phyloP scores from a whole-genome alignment of 1,140 invertebrate species.

The Lucilia sericata region DNA sequence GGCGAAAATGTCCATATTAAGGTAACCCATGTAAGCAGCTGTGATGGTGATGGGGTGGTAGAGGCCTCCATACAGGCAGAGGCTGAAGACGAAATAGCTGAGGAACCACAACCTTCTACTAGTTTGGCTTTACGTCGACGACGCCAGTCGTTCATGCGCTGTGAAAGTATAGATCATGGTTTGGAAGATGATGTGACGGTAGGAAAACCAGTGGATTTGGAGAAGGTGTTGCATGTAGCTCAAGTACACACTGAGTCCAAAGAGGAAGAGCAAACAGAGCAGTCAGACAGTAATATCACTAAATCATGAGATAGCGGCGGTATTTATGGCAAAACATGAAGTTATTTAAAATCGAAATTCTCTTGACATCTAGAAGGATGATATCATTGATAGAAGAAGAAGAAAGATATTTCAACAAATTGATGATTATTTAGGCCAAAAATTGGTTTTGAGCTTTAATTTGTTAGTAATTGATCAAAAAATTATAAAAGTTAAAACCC shows the following conservation, averaged over 20 bases:
- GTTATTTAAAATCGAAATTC: neutral
- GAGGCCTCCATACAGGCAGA: neutral
- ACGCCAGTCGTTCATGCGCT: slow-evolving; percentile 52
- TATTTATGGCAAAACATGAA: slow-evolving; percentile 9
- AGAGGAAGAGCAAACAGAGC: neutral
- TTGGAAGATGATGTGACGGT: slow-evolving; percentile 51
- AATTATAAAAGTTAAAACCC: no score
- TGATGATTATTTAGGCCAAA: no score
- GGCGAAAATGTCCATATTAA: slow-evolving; percentile 58
- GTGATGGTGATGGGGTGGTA: neutral
- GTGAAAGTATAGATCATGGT: slow-evolving; percentile 61
- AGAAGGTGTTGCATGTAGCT: slow-evolving; percentile 51
- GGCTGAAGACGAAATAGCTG: neutral
- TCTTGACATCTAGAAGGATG: neutral
- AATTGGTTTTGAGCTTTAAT: no score
- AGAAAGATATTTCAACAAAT: no score
- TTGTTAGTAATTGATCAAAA: no score
- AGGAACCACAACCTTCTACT: neutral
- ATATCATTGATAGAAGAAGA: neutral
- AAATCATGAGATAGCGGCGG: neutral
- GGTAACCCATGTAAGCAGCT: slow-evolving; percentile 51
- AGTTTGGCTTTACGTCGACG: neutral
- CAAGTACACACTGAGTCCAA: slow-evolving; percentile 52
- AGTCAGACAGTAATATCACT: neutral
- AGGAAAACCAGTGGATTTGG: neutral